Evolutionary conservation across 2,113 vertebrate species (phyloP).

Genomic region (Chloebia gouldiae): DNA sequence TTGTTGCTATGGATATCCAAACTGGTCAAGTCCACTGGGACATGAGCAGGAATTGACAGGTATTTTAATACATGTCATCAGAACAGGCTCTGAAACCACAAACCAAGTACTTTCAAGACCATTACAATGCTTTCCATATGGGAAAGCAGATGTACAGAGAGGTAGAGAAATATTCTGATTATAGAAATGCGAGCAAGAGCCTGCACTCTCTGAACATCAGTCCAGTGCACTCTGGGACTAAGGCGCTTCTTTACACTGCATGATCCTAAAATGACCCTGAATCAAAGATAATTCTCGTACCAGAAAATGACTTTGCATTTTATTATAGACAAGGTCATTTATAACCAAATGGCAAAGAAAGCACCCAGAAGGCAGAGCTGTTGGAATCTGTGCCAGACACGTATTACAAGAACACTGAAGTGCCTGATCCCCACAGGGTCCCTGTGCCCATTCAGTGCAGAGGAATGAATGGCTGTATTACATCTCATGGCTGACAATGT

Average conservation of each 20-base stretch:
- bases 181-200: background rate
- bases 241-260: background rate
- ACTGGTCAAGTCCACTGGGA: background rate
- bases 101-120: background rate
- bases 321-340: background rate
- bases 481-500: rapidly evolving
- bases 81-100: background rate
- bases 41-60: background rate
- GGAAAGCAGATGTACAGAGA: background rate
- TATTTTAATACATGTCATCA: background rate
- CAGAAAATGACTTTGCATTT: background rate
- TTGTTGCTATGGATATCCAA: background rate
- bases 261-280: background rate
- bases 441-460: rapidly evolving
- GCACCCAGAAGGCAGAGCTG: background rate
- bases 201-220: background rate
- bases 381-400: background rate
- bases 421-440: rapidly evolving
- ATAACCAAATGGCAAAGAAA: background rate
- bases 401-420: rapidly evolving
- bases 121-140: background rate
- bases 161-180: background rate
- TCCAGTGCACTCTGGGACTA: background rate
- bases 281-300: background rate
- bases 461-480: background rate